A percentile compares a stretch with the other conserved stretches of the same genome.
These are phyloP conservation scores for Mercenaria mercenaria DNA, from an alignment of 1,140 invertebrate species.

Conservation along the genomic window DNA sequence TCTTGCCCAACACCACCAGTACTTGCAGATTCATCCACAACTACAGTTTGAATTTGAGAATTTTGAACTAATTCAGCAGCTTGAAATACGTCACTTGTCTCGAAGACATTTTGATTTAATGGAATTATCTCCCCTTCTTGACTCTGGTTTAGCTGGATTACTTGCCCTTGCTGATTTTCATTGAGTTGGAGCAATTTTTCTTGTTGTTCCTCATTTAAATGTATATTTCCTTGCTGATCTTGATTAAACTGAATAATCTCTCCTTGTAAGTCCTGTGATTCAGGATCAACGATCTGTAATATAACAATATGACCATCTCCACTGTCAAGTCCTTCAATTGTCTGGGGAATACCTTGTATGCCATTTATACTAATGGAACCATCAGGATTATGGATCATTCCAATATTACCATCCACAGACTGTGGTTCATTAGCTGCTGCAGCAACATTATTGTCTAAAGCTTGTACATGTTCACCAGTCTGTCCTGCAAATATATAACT, in stretches of 20 bases:
- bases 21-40: neutral
- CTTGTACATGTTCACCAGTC: neutral
- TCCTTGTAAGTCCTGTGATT: constrained; percentile 31
- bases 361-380: constrained; percentile 63
- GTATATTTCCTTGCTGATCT: neutral
- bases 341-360: constrained; percentile 10
- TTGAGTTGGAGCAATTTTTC: neutral
- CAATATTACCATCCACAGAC: constrained; percentile 10
- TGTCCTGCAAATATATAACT: constrained; percentile 44
- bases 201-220: neutral
- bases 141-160: neutral
- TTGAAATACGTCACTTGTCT: neutral
- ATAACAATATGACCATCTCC: constrained; percentile 80
- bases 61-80: neutral
- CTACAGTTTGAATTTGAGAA: neutral
- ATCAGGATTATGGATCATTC: constrained; percentile 57
- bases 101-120: neutral
- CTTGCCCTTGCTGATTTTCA: neutral
- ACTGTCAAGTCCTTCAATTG: constrained; percentile 55
- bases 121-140: constrained; percentile 11
- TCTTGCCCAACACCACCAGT: neutral
- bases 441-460: neutral
- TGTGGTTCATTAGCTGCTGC: neutral
- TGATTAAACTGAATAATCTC: constrained; percentile 12
- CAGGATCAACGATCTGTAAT: constrained; percentile 78